Evolutionary conservation across 1,140 invertebrate genomes (phyloP), one percentile per base, ranked within the genome.

Genomic region (Chlorops oryzae): DNA sequence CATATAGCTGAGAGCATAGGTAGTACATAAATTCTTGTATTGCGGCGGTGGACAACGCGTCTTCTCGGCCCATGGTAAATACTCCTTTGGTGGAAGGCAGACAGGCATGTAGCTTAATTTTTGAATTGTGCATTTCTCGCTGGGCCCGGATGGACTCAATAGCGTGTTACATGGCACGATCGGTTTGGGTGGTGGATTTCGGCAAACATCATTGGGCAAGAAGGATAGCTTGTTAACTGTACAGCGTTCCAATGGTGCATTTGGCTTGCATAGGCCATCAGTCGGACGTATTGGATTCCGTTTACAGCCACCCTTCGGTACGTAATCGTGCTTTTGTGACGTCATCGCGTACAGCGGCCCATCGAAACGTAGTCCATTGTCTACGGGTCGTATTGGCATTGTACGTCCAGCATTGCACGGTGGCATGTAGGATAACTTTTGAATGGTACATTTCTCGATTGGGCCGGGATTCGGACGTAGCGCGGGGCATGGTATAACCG

Each of bases 251-350:
- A 81, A 71, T 0, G 77, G 75, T 24, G 76, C 73, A 12, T 72
- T 71, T 0, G 80, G 74, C 34, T 63, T 68, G 55, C 74, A 73
- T 42, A 81, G 80, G 32, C 76, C 77, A 1, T 62, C 55, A 0
- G 67, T 52, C 0, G 81, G 82, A 50, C 77, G 74, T 47, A 73
- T 81, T 46, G 70, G 78, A 9, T 67, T 62, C 0, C 75, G 71
- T 54, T 68, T 70, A 55, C 70, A 68, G 21, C 67, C 62, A 0
- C 75, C 77, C 66, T 86, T 87, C 51, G 84, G 81, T 12, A 83
- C 80, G 58, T 79, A 87, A 73, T 86, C 84, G 54, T 84, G 81
- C 49, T 84, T 83, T 46, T 85, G 79, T n/a, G 84, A 86, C 4
- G 84, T 86, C 49, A 80, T 70, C 48, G 81, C 78, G 65, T 86